Base-by-base conservation (phyloP, 2,888 invertebrate genomes). In the Xestia xanthographa region DNA sequence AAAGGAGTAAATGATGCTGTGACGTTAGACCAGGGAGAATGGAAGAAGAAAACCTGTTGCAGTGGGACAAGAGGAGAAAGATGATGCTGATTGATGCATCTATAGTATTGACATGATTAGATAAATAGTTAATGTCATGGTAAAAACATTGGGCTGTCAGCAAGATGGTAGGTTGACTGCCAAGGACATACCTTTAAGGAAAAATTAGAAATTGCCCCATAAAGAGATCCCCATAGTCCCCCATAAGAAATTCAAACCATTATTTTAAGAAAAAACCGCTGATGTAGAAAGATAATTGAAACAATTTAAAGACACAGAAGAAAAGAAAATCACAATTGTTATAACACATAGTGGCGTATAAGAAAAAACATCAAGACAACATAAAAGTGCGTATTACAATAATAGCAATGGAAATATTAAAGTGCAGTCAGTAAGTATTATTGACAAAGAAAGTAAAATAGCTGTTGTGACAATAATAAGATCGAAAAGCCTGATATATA, bases 351-450 rank as follows among this genome's bases (percentile, higher is more conserved):
- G 9, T 65, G 26, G 9, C 29, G n/a, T 22, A 34, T 14, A 62
- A 65, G 43, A 38, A 20, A 45, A 66, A 62, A 70, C 11, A 78
- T n/a, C 11, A 11, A 76, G 6, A 43, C 50, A 66, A 26, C 8
- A 26, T 41, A 48, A 48, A 58, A 43, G 34, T 38, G 20, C n/a
- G 2, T n/a, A 26, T 34, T 50, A 53, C 45, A 60, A 77, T 20
- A 29, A 56, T 63, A 68, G 66, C 60, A 62, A 20, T 48, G 0
- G 5, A 68, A 79, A 73, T 20, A n/a, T 58, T 6, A 20, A 66
- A 0, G 41, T 69, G 80, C 68, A 65, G 22, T 74, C 45, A 45
- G 66, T 56, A 17, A 45, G 41, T 63, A 50, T 80, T 67, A 75
- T 67, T 56, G 34, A 79, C 34, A 63, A 17, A 58, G 41, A 58